Conservation (phyloP, 2,888 invertebrate genomes). For the Aporophyla nigra region DNA sequence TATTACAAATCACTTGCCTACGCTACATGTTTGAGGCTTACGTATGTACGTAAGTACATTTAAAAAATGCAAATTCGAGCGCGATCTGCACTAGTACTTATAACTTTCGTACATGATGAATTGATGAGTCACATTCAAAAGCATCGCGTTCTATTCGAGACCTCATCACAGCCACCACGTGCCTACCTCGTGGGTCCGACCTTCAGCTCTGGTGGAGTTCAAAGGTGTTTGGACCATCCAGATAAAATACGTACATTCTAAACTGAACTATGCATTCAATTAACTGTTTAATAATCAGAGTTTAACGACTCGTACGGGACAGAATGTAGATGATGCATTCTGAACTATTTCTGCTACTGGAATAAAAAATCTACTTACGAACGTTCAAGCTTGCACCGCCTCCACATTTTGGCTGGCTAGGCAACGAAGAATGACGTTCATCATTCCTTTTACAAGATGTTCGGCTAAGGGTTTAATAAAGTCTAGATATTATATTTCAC, state of each 20-base stretch:
- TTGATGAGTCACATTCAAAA: not conserved
- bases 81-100: not conserved
- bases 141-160: not conserved
- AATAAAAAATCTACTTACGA: conserved; percentile 4
- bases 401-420: conserved; percentile 9
- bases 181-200: not conserved
- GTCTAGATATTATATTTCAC: not conserved
- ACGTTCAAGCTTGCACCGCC: conserved; percentile 15
- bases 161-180: not conserved
- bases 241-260: not conserved
- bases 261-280: not conserved
- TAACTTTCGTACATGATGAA: no score
- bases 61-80: not conserved
- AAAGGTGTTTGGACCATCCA: not conserved
- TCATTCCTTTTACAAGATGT: not conserved
- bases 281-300: conserved; percentile 16
- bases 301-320: conserved; percentile 12
- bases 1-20: conserved; percentile 12
- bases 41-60: not conserved
- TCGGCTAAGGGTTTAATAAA: not conserved
- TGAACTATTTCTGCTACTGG: conserved; percentile 40
- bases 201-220: not conserved
- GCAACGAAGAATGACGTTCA: conserved; percentile 1
- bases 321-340: conserved; percentile 38
- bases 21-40: not conserved